Base-by-base conservation (phyloP, 1,140 invertebrate species). In the Araneus ventricosus region DNA sequence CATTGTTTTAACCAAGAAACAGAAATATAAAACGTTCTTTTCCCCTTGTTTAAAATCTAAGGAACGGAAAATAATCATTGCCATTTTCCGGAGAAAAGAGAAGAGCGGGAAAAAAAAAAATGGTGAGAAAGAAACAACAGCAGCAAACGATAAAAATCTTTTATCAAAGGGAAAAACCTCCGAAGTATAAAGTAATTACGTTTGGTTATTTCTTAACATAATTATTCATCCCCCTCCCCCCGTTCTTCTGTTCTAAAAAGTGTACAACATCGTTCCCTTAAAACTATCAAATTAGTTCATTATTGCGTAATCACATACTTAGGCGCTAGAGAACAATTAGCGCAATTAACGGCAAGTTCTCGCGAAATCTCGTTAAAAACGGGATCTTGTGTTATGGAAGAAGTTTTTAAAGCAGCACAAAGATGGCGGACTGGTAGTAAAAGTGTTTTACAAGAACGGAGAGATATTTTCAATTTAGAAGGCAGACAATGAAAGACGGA, bases 231-330 rank as follows among this genome's bases (percentile, higher is more conserved):
- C 41, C 30, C 70, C 27, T 22, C 45, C 1, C 45, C 45, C 41
- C 45, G 45, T 52, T 52, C 45, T 89, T 79, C 45, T 39, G 41
- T 57, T 79, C 41, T 24, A 52, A 89, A 89, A 79, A 79, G 67
- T 89, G 88, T 57, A 8, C 39, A 79, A 8, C 61, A 61, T 39
- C 75, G n/a, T 70, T 70, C 52, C 75, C 89, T 45, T 34, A 82
- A 90, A 90, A 90, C 89, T 90, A 90, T 90, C 89, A 90, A 90
- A 90, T 90, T 90, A 90, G 89, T 90, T 90, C 89, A 90, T 90
- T 90, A 90, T 90, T 90, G 57, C 75, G 75, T 90, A 90, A 90
- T 90, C 89, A 90, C 89, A 90, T 90, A 90, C 70, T 90, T 90
- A 90, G 79, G 57, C 89, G 70, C 75, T 37, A 34, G 52, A 79